A percentile compares a stretch with the other conserved stretches of the same genome.
phyloP scores from a whole-genome alignment of 2,888 invertebrate genomes.

The Stenoptilia bipunctidactyla region DNA sequence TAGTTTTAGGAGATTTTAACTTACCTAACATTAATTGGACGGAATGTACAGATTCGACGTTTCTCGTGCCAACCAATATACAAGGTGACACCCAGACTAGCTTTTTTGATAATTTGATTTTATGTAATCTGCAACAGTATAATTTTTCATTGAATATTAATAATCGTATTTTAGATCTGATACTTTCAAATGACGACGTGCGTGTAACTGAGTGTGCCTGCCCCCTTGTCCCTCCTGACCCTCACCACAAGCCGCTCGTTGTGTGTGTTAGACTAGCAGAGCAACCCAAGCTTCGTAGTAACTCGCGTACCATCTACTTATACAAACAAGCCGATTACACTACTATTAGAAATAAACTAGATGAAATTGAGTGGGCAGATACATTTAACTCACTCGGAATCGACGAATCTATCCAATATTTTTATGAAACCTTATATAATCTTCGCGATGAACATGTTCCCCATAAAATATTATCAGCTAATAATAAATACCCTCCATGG shows the following conservation, averaged over 20 bases:
- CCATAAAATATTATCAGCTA: neutral
- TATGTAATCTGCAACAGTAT: neutral
- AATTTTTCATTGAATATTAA: conserved; percentile 1
- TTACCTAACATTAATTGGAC: neutral
- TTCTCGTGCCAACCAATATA: neutral
- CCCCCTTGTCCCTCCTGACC: conserved; percentile 1
- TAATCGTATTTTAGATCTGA: conserved; percentile 1
- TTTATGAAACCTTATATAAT: conserved; percentile 4
- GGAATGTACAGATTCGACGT: too few species aligned
- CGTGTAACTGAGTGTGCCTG: neutral
- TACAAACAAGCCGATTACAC: conserved; percentile 2
- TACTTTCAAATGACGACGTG: neutral
- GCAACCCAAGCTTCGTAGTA: neutral
- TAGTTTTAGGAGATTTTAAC: conserved; percentile 4
- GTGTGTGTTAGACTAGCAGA: neutral
- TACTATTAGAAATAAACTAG: neutral
- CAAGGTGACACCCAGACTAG: neutral
- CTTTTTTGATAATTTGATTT: neutral
- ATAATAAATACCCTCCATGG: conserved; percentile 3
- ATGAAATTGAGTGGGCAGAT: conserved; percentile 2
- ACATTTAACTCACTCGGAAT: neutral
- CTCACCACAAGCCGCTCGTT: conserved; percentile 2
- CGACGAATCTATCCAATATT: neutral
- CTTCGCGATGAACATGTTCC: conserved; percentile 1
- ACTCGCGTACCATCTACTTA: neutral